Evolutionary conservation across 1,140 invertebrate species (phyloP).

Genomic region (Aphis craccivora): DNA sequence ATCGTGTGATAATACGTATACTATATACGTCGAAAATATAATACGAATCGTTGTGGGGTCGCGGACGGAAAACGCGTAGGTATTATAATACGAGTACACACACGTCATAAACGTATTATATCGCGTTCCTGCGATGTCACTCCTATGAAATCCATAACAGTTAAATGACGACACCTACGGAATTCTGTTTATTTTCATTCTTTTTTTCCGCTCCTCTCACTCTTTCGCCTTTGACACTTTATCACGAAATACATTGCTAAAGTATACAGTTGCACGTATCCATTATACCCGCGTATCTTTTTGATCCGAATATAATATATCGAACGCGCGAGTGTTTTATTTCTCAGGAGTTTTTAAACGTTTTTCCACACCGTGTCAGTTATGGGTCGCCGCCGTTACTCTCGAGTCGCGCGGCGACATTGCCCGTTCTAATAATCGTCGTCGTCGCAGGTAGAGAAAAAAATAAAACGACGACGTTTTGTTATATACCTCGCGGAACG

Average conservation of each 20-base stretch:
- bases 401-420: neutral
- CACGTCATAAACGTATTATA: neutral
- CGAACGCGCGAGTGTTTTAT: neutral
- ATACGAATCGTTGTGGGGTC: neutral
- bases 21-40: neutral
- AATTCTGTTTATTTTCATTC: neutral
- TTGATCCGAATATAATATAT: conserved; percentile 32
- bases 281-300: neutral
- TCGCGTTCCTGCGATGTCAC: neutral
- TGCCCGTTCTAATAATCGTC: neutral
- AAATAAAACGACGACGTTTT: neutral
- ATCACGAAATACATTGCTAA: neutral
- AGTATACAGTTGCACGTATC: too few relatives aligned
- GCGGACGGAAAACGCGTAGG: neutral
- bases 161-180: conserved; percentile 1
- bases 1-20: neutral
- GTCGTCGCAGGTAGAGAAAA: neutral
- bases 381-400: neutral
- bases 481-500: neutral
- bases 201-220: neutral
- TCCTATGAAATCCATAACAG: neutral
- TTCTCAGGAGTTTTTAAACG: neutral
- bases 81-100: neutral
- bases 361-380: neutral
- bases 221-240: neutral